Evolutionary conservation across 1,140 invertebrate species (phyloP).

Genomic region (Bemisia tabaci): DNA sequence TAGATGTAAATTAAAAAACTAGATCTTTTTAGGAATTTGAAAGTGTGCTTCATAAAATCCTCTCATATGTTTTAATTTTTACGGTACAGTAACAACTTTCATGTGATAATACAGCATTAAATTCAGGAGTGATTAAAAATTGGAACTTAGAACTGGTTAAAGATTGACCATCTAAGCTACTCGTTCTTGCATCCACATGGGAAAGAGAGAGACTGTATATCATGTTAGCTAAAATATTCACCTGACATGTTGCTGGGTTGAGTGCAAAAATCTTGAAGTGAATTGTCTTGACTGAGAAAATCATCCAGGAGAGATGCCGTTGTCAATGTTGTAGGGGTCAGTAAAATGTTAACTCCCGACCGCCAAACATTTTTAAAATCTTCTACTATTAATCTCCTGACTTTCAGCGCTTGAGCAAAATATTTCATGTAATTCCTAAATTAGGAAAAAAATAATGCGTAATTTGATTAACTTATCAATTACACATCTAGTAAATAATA

Average conservation of each 20-base stretch:
- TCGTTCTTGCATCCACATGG: too few species aligned
- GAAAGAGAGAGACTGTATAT: too few species aligned
- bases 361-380: slow-evolving; percentile 71
- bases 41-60: too few species aligned
- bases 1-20: too few species aligned
- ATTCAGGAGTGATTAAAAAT: too few species aligned
- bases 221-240: slow-evolving; percentile 24
- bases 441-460: slow-evolving; percentile 1
- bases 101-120: too few species aligned
- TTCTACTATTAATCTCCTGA: slow-evolving; percentile 71
- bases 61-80: too few species aligned
- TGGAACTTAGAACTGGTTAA: too few species aligned
- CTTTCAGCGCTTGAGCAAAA: slow-evolving; percentile 78
- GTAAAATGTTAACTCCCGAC: slow-evolving; percentile 59
- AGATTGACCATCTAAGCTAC: too few species aligned
- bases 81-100: too few species aligned
- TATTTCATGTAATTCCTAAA: slow-evolving; percentile 83
- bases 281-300: slow-evolving; percentile 64
- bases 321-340: slow-evolving; percentile 83
- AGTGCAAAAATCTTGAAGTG: slow-evolving; percentile 85
- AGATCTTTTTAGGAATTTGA: too few species aligned
- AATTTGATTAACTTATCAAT: slow-evolving; percentile 6
- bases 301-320: slow-evolving; percentile 69
- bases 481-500: neutral
- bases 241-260: slow-evolving; percentile 92